Conservation (phyloP, 2,113 vertebrate genomes). For the Bombycilla garrulus region DNA sequence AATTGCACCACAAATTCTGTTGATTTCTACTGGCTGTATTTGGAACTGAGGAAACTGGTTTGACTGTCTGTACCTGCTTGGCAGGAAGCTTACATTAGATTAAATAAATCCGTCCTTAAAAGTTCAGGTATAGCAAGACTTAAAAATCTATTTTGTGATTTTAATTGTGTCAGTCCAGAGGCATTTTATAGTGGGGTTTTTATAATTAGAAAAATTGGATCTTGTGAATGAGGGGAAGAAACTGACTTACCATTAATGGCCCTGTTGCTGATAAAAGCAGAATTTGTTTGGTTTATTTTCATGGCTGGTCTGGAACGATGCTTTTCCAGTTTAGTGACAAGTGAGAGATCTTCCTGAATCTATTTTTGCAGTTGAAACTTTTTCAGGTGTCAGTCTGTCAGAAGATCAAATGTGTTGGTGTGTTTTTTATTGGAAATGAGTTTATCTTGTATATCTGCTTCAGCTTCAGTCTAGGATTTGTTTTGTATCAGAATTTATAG, state of each 20-base stretch:
- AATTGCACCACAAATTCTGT: background rate
- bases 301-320: background rate
- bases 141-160: background rate
- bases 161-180: background rate
- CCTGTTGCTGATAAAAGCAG: background rate
- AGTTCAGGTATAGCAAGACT: background rate
- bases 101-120: background rate
- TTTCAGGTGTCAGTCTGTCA: background rate
- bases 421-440: background rate
- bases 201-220: background rate
- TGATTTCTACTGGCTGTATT: background rate
- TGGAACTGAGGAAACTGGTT: background rate
- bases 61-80: background rate
- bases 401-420: background rate
- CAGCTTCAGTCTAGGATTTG: background rate
- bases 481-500: background rate
- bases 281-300: background rate
- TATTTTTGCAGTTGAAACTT: background rate
- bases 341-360: background rate
- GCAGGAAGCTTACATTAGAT: background rate
- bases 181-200: rapidly evolving
- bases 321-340: background rate
- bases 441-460: background rate
- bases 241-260: background rate
- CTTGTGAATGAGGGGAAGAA: background rate